A percentile compares a stretch with the other conserved stretches of the same genome.
phyloP scores from a whole-genome alignment of 2,888 invertebrate species.

The Leucania comma region DNA sequence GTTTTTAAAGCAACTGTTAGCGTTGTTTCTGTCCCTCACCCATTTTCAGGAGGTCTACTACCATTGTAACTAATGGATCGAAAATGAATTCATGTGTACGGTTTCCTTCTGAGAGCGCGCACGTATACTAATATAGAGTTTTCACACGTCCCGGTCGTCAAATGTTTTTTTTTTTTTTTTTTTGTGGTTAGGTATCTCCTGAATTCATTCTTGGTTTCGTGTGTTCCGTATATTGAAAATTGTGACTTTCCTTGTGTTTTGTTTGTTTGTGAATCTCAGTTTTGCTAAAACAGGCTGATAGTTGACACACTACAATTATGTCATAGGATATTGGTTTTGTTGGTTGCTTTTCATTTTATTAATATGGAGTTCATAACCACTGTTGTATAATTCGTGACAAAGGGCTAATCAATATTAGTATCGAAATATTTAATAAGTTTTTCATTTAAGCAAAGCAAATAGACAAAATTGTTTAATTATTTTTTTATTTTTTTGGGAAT shows the following conservation, averaged over 20 bases:
- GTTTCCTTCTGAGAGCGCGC: background rate
- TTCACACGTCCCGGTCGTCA: no score
- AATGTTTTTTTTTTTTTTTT: background rate
- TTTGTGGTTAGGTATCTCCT: slow-evolving; percentile 36
- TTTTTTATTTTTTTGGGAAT: background rate
- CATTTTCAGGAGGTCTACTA: slow-evolving; percentile 31
- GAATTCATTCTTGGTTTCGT: slow-evolving; percentile 12
- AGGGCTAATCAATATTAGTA: background rate
- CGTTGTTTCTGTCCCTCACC: slow-evolving; percentile 4
- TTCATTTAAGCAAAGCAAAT: background rate
- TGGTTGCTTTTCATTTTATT: background rate
- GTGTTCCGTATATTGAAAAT: slow-evolving; percentile 14
- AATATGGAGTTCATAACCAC: background rate
- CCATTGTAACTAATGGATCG: background rate
- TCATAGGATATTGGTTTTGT: slow-evolving; percentile 29
- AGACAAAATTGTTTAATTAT: background rate
- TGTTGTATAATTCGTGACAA: background rate
- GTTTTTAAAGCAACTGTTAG: slow-evolving; percentile 45
- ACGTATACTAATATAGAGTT: no score
- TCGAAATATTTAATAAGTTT: background rate
- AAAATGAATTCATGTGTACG: background rate
- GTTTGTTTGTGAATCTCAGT: slow-evolving; percentile 43
- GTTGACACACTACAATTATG: background rate
- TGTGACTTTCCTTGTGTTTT: slow-evolving; percentile 29
- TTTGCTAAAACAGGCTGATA: slow-evolving; percentile 49